Base-by-base conservation (phyloP, 2,888 invertebrate species). In the Lithophane semibrunnea region DNA sequence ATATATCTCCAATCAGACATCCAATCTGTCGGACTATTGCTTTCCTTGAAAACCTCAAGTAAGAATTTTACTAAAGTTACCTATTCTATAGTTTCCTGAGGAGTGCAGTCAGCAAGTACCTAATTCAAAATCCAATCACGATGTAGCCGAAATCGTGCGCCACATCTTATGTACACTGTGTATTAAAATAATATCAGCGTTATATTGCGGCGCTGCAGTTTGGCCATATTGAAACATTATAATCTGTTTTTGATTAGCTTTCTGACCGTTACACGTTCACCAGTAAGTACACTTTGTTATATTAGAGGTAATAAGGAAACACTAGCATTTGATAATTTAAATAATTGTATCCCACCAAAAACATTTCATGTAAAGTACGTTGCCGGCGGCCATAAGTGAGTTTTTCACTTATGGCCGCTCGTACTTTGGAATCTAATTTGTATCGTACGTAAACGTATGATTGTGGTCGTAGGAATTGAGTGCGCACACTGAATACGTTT, bases 131-230 rank as follows among this genome's bases (percentile, higher is more conserved):
- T 21, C 1, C 4, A 16, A 80, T 21, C 9, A 13, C 24, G 18
- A 42, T 42, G 0, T 47, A 56, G 21, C 70, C 54, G 65, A 3
- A 37, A 69, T 58, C 12, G 60, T 77, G 66, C 56, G 72, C 69
- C 66, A 1, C 0, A 24, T 52, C 84, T 80, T 77, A 79, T 37
- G 29, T 9, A 66, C 61, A 74, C 67, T 75, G 86, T 86, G 74
- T 83, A 85, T 85, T 86, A 86, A 80, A 86, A 83, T 80, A 84
- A 80, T 86, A 86, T 85, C 86, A 80, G 72, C 69, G 49, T 72
- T 67, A 80, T 71, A 86, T 76, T 83, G 84, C 75, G 71, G 52
- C 66, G 64, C 75, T 71, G 69, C 73, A 76, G 69, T 80, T 65
- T 21, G 61, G 52, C 54, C 63, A 80, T 80, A 86, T 85, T 83